These are phyloP conservation scores for Sycophaga agraensis DNA, from an alignment of 1,140 invertebrate genomes.

Conservation along the genomic window DNA sequence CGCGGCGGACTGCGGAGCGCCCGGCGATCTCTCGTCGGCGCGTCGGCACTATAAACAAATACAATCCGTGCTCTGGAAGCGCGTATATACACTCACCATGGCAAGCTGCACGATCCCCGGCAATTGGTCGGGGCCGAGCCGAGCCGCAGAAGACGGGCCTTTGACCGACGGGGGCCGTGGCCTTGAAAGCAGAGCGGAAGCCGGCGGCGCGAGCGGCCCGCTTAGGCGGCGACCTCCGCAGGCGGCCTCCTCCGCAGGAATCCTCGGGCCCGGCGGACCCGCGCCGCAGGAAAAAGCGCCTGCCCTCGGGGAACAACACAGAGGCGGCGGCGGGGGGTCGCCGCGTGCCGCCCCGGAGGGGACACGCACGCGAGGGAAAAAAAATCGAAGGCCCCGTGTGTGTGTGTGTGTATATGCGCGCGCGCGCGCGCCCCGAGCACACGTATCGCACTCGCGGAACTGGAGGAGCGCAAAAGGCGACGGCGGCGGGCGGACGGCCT, in stretches of 20 bases:
- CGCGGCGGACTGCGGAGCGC: no score
- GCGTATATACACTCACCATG: slow-evolving; percentile 23
- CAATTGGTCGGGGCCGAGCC: not conserved
- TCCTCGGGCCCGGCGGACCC: not conserved
- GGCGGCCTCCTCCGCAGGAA: not conserved
- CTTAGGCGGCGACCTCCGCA: not conserved
- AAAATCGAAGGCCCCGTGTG: slow-evolving; percentile 12
- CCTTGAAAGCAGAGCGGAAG: no score
- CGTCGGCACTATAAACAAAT: not conserved
- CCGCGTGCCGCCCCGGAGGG: not conserved
- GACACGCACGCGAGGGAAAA: not conserved
- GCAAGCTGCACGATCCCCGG: slow-evolving; percentile 4
- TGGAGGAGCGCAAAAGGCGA: no score
- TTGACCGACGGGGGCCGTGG: no score
- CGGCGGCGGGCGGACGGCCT: not conserved
- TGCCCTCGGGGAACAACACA: not conserved
- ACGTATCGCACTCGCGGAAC: not conserved
- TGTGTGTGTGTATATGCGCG: no score
- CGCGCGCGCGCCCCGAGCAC: not conserved
- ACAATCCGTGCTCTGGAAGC: no score
- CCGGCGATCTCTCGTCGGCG: no score
- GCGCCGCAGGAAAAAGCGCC: not conserved
- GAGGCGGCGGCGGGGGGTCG: not conserved
- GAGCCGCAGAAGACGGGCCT: no score
- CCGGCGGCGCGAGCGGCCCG: not conserved